Evolutionary conservation across 2,797 vertebrate species (phyloP).

Genomic region (Pachyuromys duprasi): DNA sequence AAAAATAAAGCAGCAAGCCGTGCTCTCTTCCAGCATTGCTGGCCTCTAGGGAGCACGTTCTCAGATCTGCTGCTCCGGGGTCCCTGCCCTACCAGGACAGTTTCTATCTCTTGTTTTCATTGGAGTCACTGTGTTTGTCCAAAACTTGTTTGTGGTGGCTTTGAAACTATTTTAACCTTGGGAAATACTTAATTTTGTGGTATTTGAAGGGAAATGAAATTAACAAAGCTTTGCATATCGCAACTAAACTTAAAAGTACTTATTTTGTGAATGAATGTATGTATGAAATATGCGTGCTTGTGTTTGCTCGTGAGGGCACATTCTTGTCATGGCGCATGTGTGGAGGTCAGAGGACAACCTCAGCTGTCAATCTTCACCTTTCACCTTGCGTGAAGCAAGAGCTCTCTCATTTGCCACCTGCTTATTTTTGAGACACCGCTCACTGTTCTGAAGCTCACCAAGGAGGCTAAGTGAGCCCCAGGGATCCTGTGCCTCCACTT

Average conservation of each 20-base stretch:
- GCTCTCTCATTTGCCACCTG: neutral
- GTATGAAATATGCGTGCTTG: too few species aligned
- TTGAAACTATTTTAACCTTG: conserved; percentile 26
- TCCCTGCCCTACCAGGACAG: neutral
- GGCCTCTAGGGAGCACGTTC: neutral
- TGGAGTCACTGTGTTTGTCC: neutral
- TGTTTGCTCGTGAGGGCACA: neutral
- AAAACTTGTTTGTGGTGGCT: neutral
- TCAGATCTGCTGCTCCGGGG: neutral
- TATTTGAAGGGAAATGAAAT: neutral
- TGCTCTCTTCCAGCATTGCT: neutral
- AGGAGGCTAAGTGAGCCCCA: neutral
- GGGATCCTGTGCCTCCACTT: too few species aligned
- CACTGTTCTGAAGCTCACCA: neutral
- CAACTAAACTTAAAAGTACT: neutral
- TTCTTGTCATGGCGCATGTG: neutral
- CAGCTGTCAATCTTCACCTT: neutral
- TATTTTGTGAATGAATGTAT: neutral
- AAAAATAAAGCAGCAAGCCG: neutral
- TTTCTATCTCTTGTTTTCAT: neutral
- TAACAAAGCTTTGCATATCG: neutral
- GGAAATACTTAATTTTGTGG: conserved; percentile 35
- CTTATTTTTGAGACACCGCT: neutral
- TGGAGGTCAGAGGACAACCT: neutral
- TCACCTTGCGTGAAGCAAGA: neutral